Conservation (phyloP, 1,140 invertebrate genomes). For the Aphis gossypii region DNA sequence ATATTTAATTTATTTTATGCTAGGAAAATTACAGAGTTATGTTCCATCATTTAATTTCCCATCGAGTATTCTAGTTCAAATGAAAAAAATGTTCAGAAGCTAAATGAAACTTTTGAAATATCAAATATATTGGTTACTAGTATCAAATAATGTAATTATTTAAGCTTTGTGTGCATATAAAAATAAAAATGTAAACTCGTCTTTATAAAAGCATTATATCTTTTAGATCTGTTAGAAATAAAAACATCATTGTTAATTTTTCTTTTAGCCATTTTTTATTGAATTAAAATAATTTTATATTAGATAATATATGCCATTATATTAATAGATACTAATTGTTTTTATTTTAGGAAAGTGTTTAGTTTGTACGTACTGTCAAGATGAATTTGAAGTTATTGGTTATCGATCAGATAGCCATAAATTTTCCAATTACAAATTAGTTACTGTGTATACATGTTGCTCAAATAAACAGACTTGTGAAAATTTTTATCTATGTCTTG, state of each 20-base stretch:
- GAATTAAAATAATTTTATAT: too few species aligned
- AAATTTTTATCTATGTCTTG: constrained; percentile 31
- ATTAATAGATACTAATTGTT: background rate
- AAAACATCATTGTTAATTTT: background rate
- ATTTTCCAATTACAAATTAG: background rate
- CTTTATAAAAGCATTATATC: background rate
- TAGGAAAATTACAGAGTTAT: background rate
- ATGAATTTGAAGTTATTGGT: constrained; percentile 24
- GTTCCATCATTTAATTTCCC: background rate
- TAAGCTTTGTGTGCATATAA: background rate
- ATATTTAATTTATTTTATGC: background rate
- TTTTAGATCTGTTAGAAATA: background rate
- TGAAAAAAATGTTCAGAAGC: too few species aligned
- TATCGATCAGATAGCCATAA: background rate
- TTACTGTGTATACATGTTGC: constrained; percentile 10
- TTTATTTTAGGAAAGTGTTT: background rate
- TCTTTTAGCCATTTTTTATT: too few species aligned
- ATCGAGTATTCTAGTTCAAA: background rate
- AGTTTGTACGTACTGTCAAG: constrained; percentile 33
- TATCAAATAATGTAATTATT: background rate
- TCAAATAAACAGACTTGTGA: constrained; percentile 30
- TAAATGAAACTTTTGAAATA: too few species aligned
- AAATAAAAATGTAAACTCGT: background rate
- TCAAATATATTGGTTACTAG: too few species aligned
- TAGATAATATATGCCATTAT: background rate